phyloP scores from a whole-genome alignment of 2,888 invertebrate species.

The Latheticus oryzae region DNA sequence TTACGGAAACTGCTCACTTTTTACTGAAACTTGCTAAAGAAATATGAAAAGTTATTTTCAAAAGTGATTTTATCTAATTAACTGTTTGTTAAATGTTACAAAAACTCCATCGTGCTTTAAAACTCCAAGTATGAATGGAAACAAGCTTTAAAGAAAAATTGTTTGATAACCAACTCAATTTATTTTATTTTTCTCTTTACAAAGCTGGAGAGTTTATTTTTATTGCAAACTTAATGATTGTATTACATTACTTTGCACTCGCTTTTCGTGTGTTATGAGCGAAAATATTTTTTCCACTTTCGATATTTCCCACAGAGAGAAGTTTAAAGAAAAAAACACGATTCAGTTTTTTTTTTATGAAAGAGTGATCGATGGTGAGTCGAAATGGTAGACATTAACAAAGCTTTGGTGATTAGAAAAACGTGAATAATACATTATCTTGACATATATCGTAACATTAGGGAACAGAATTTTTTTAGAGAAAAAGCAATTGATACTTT shows the following conservation, averaged over 20 bases:
- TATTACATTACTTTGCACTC: conserved; percentile 16
- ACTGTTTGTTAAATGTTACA: conserved; percentile 9
- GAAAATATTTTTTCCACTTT: too few relatives aligned
- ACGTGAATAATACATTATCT: conserved; percentile 25
- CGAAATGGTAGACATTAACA: conserved; percentile 13
- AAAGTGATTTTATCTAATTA: conserved; percentile 1
- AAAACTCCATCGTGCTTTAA: conserved; percentile 22
- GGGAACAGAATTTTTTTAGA: too few relatives aligned
- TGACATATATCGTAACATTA: conserved; percentile 13
- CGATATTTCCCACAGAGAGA: too few relatives aligned
- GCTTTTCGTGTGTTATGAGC: conserved; percentile 5
- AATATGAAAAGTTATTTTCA: conserved; percentile 11
- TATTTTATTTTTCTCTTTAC: conserved; percentile 19
- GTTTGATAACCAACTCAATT: conserved; percentile 28
- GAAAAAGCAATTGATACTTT: too few relatives aligned
- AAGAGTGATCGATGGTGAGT: conserved; percentile 16
- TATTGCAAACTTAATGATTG: conserved; percentile 19
- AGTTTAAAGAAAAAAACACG: conserved; percentile 7
- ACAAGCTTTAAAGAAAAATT: conserved; percentile 19
- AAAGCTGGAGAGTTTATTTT: conserved; percentile 16
- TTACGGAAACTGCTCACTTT: background rate
- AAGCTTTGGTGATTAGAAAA: conserved; percentile 11
- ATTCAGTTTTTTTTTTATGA: conserved; percentile 1
- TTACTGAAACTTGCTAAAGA: background rate
- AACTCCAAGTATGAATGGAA: conserved; percentile 16